These are phyloP conservation scores for Eonycteris spelaea DNA, from an alignment of 2,113 vertebrate genomes.

Conservation along the genomic window DNA sequence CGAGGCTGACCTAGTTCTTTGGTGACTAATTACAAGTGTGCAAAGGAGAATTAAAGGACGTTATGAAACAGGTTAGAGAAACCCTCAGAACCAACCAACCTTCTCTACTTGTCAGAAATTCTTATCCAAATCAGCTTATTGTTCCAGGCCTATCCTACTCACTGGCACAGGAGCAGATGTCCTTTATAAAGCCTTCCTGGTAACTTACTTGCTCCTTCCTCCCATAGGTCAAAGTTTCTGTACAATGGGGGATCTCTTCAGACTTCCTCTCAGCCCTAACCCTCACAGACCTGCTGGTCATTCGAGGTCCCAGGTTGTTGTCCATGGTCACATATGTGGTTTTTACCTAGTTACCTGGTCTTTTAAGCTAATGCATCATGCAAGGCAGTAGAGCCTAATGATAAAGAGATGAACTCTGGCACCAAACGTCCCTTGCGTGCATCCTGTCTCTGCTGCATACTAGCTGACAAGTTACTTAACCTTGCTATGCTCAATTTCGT, in stretches of 20 bases:
- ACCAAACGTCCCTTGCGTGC: neutral
- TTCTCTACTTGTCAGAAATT: neutral
- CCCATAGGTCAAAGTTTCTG: neutral
- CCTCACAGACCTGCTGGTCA: neutral
- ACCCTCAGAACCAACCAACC: neutral
- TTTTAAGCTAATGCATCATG: neutral
- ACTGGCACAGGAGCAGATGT: neutral
- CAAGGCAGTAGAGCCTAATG: neutral
- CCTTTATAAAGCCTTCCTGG: neutral
- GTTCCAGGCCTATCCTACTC: neutral
- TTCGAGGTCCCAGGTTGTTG: neutral
- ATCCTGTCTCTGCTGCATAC: neutral
- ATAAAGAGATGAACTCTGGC: neutral
- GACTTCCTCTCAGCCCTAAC: neutral
- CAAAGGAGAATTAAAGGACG: neutral
- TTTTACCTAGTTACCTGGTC: neutral
- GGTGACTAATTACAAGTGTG: neutral
- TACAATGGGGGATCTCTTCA: no score
- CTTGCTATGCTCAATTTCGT: neutral
- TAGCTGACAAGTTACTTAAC: neutral
- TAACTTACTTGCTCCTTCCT: neutral
- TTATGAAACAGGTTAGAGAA: neutral
- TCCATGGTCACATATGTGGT: neutral
- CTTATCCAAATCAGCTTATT: neutral
- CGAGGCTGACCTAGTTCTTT: neutral